Evolutionary conservation across 2,888 invertebrate species (phyloP).

Genomic region (Lycaena phlaeas): DNA sequence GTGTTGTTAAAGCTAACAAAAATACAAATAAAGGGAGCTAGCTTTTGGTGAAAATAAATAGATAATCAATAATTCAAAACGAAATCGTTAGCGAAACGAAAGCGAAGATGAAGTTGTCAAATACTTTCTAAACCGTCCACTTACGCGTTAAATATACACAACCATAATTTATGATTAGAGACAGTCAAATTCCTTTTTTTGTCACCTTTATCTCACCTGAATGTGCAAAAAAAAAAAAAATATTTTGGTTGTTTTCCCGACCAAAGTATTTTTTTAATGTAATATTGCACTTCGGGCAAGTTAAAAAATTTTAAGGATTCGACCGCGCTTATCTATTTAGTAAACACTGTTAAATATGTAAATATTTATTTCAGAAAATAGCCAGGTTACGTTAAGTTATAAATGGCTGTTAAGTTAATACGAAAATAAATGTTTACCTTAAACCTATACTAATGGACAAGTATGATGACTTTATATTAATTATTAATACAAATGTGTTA

Average conservation of each 20-base stretch:
- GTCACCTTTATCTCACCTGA: background rate
- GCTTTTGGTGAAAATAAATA: too few species aligned
- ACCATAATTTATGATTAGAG: constrained; percentile 8
- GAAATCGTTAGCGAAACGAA: too few species aligned
- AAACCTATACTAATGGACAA: constrained; percentile 21
- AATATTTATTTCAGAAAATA: constrained; percentile 20
- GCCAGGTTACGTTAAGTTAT: constrained; percentile 13
- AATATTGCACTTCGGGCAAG: too few species aligned
- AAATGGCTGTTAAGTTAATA: constrained; percentile 15
- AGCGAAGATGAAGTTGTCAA: background rate
- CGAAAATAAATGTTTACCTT: constrained; percentile 22
- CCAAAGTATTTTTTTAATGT: too few species aligned
- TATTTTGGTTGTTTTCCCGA: too few species aligned
- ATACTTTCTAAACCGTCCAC: background rate
- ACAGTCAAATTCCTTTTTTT: constrained; percentile 4
- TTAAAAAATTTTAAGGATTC: background rate
- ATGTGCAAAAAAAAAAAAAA: too few species aligned
- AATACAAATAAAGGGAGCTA: too few species aligned
- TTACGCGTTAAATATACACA: constrained; percentile 4
- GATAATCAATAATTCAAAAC: too few species aligned
- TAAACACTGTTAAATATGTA: constrained; percentile 25
- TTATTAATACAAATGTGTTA: constrained; percentile 1
- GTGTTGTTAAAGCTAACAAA: too few species aligned
- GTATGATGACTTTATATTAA: background rate
- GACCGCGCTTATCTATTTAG: background rate